Percentiles rank a stretch among this genome's conserved stretches.
phyloP scores from a whole-genome alignment of 2,888 invertebrate genomes.

The Hypomecis punctinalis region DNA sequence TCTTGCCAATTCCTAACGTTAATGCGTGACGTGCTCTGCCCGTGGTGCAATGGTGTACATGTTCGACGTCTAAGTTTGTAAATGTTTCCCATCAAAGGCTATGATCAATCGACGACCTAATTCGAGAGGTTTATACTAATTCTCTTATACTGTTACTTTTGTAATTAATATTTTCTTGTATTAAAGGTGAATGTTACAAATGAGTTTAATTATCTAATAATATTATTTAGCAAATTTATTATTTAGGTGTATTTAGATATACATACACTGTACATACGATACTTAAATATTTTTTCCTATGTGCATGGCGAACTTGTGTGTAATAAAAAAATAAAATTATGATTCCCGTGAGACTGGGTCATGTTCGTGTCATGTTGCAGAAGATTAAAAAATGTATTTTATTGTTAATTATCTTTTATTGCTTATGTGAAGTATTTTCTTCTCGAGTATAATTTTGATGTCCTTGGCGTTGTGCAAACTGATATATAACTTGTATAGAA shows the following conservation, averaged over 20 bases:
- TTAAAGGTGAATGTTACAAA: slow-evolving; percentile 72
- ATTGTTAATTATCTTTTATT: slow-evolving; percentile 54
- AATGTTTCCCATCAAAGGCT: slow-evolving; percentile 48
- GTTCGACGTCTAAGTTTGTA: slow-evolving; percentile 43
- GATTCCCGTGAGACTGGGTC: slow-evolving; percentile 48
- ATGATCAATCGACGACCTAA: slow-evolving; percentile 53
- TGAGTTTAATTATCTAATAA: slow-evolving; percentile 59
- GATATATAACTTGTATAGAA: slow-evolving; percentile 46
- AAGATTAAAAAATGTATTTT: slow-evolving; percentile 54
- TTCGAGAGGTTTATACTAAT: slow-evolving; percentile 36
- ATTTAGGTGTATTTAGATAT: slow-evolving; percentile 67
- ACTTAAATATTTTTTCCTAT: slow-evolving; percentile 62
- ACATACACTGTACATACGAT: slow-evolving; percentile 69
- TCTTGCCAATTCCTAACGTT: slow-evolving; percentile 12
- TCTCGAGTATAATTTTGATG: slow-evolving; percentile 48
- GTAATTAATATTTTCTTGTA: slow-evolving; percentile 56
- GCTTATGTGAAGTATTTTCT: slow-evolving; percentile 45
- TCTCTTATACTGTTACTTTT: slow-evolving; percentile 47
- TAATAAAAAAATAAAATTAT: slow-evolving; percentile 47
- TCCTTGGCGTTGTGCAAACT: slow-evolving; percentile 48
- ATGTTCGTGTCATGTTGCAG: slow-evolving; percentile 48
- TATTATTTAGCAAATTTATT: slow-evolving; percentile 70
- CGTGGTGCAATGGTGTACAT: slow-evolving; percentile 53
- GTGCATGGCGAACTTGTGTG: slow-evolving; percentile 55
- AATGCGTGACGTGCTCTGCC: slow-evolving; percentile 10